Evolutionary conservation across 2,797 vertebrate species (phyloP), one percentile per base, ranked within the genome.

Genomic region (Luscinia megarhynchos): DNA sequence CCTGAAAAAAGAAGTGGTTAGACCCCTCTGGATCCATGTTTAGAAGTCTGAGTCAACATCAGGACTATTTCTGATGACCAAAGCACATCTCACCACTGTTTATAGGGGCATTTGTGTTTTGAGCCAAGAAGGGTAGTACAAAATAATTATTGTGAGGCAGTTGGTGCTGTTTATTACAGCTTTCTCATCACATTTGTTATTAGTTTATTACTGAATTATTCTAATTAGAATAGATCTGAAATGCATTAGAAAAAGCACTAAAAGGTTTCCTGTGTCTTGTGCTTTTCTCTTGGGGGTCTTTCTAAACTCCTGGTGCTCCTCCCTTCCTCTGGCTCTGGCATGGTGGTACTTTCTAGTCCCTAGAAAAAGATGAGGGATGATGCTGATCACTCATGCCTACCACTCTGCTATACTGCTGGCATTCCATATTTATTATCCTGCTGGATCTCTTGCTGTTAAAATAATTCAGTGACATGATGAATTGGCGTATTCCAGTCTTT

Each of bases 191-290:
- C 0, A 15, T 83, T 91, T 84, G 46, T 92, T 87, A n/a, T 67
- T 76, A 41, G 59, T 87, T 79, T 70, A 41, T 81, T 87, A 66
- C 40, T 29, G 62, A 84, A 57, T 79, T 10, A 90, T 91, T 94
- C 73, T 51, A 82, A 81, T 91, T 75, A 92, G 48, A 63, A 34
- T 62, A 57, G 62, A 73, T 91, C 91, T 87, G 79, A 95, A 91
- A 78, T n/a, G 11, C 68, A 81, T 89, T 93, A 91, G 82, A 86
- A 86, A 36, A 58, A 79, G 59, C 38, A 38, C 84, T 89, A 63
- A 84, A 73, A 79, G 45, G 32, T 51, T 92, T 90, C 29, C 50
- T 41, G 51, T 75, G 79, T 62, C 32, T 48, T 68, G 20, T 55
- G 29, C 57, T 68, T 82, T 88, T 75, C 69, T 87, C 48, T 85